Evolutionary conservation across 2,113 vertebrate species (phyloP).

Genomic region (Sus scrofa): T2T-Sscrofa CM000818.6:123831501-123832000

Average conservation of each 20-base stretch:
- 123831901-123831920: background rate
- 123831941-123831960: background rate
- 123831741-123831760: slow-evolving; percentile 59
- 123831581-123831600: background rate
- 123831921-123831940: background rate
- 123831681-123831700: slow-evolving; percentile 33
- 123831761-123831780: slow-evolving; percentile 63
- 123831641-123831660: background rate
- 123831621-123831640: background rate
- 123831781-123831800: slow-evolving; percentile 62
- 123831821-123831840: background rate
- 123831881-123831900: background rate
- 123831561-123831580: background rate
- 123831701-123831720: slow-evolving; percentile 66
- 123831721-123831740: slow-evolving; percentile 66
- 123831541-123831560: background rate
- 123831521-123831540: background rate
- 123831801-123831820: slow-evolving; percentile 53
- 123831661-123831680: background rate
- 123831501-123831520: background rate
- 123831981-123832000: background rate
- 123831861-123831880: background rate
- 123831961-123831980: fast-evolving
- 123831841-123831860: background rate
- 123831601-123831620: background rate